These are phyloP conservation scores for Nasalis larvatus DNA, from an alignment of 2,113 vertebrate species.

Conservation along the genomic window DNA sequence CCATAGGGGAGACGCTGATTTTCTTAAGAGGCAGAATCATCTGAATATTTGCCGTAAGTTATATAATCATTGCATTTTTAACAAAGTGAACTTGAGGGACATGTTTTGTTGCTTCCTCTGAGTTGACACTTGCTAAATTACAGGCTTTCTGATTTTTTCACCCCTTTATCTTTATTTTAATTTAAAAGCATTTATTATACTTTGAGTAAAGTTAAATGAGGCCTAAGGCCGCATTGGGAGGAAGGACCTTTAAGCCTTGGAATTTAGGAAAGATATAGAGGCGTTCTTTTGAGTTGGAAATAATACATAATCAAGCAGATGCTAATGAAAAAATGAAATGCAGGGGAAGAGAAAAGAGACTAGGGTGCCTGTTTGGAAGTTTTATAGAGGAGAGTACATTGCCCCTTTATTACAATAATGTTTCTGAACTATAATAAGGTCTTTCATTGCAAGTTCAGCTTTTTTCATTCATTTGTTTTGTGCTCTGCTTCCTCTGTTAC, in stretches of 20 bases:
- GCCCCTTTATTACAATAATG: conserved; percentile 74
- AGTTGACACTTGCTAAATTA: not conserved
- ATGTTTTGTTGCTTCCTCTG: not conserved
- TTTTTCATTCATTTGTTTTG: conserved; percentile 80
- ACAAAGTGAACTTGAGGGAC: not conserved
- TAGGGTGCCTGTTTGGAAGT: conserved; percentile 66
- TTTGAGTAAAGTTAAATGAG: conserved; percentile 38
- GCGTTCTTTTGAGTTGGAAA: conserved; percentile 56
- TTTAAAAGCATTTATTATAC: conserved; percentile 44
- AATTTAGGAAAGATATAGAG: conserved; percentile 20
- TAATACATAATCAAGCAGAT: conserved; percentile 71
- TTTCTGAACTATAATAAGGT: conserved; percentile 77
- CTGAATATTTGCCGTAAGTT: not conserved
- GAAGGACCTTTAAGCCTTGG: conserved; percentile 19
- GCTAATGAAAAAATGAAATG: conserved; percentile 72
- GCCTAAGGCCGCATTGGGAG: not conserved
- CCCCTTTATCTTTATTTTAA: not conserved
- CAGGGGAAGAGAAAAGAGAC: conserved; percentile 57
- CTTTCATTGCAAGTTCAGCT: conserved; percentile 78
- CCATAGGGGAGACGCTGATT: not conserved
- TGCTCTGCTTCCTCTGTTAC: conserved; percentile 78
- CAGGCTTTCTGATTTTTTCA: not conserved
- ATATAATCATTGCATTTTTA: not conserved
- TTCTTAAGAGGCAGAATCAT: not conserved
- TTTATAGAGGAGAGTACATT: conserved; percentile 70